Evolutionary conservation across 2,113 vertebrate genomes (phyloP), one percentile per base, ranked within the genome.

Genomic region (Alectura lathami): DNA sequence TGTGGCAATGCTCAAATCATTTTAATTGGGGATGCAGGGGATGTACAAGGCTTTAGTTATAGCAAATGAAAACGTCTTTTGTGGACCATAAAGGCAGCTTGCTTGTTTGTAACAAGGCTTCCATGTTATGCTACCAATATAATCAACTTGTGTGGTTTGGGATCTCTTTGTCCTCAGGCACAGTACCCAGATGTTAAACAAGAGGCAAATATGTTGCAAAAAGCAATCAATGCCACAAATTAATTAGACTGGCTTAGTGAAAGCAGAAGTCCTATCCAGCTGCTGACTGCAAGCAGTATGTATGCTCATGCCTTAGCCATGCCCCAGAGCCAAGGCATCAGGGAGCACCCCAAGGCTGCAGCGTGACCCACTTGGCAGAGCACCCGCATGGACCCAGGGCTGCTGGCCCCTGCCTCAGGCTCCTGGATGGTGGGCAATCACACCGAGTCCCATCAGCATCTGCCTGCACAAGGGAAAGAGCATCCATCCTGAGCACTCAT

Each of bases 191-290:
- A 68, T 86, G 72, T 78, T 93, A 96, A 93, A 91, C 68, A 60
- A 81, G 85, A 22, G 43, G 17, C 27, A 90, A 57, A 87, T 91
- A 60, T 36, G 74, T 45, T 70, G 89, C 53, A 29, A 69, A 94
- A 88, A 90, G 24, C 51, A 90, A 95, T 96, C 95, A 60, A 90
- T 95, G 47, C 40, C 67, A 60, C 14, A 75, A 90, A 96, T 80
- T 96, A 97, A 96, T 96, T 94, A 93, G 40, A 42, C 83, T 59
- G 17, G 47, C 70, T 83, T 85, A 77, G 70, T 81, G 83, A 83
- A 86, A 91, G 47, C 79, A 90, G 75, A 85, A 87, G 40, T 30
- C 60, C 51, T 83, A 1, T 69, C 17, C 74, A 40, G 18, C 34
- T 88, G 68, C 40, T 68, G 77, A 40, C 78, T 66, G 48, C 74